phyloP scores from a whole-genome alignment of 2,113 vertebrate genomes.

The Austrofundulus limnaeus region DNA sequence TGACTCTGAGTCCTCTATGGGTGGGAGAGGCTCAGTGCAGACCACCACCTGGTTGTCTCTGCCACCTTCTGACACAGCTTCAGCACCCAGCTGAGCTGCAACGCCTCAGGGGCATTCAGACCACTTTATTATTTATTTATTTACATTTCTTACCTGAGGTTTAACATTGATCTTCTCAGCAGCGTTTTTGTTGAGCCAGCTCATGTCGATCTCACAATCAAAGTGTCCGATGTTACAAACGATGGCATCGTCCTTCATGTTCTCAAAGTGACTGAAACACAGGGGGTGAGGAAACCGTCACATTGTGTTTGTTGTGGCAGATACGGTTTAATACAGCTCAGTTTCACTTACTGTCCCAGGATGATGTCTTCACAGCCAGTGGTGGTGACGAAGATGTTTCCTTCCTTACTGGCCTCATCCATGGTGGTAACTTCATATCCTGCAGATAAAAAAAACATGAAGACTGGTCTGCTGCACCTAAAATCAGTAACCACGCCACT shows the following conservation, averaged over 20 bases:
- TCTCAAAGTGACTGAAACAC: conserved; percentile 88
- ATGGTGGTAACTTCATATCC: conserved; percentile 98
- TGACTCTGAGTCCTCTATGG: conserved; percentile 25
- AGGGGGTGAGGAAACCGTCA: not conserved
- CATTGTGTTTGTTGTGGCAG: not conserved
- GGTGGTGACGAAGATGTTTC: conserved; percentile 97
- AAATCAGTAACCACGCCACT: no score
- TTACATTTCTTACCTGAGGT: conserved; percentile 89
- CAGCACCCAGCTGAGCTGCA: conserved; percentile 49
- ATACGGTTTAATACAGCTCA: no score
- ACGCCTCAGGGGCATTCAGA: conserved; percentile 45
- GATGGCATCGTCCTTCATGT: conserved; percentile 96
- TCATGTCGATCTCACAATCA: conserved; percentile 94
- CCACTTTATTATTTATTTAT: not conserved
- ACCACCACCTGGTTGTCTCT: conserved; percentile 38
- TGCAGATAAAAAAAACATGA: conserved; percentile 39
- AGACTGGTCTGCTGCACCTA: no score
- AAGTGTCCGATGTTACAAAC: conserved; percentile 99
- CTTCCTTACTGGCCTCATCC: conserved; percentile 95
- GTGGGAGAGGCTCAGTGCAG: conserved; percentile 27
- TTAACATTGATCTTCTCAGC: conserved; percentile 90
- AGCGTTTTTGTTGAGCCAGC: conserved; percentile 90
- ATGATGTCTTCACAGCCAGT: conserved; percentile 95
- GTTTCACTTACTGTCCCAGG: conserved; percentile 83
- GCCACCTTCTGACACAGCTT: conserved; percentile 53